Evolutionary conservation across 2,797 vertebrate genomes (phyloP).

Genomic region (Halcyon badia): DNA sequence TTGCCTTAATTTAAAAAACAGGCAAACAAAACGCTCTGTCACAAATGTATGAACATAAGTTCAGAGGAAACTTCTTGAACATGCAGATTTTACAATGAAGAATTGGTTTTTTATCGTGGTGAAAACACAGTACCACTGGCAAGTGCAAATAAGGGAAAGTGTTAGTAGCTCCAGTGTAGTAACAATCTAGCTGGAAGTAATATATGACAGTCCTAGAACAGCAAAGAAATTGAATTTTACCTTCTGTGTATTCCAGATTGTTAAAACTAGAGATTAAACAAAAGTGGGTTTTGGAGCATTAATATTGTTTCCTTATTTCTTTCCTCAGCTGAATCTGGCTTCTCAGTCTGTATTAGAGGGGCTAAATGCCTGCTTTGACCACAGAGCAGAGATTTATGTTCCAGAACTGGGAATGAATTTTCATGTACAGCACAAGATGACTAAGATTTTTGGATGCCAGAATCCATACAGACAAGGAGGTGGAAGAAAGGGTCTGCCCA

Average conservation of each 20-base stretch:
- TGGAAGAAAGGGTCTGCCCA: constrained; percentile 94
- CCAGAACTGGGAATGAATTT: constrained; percentile 95
- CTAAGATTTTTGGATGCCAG: constrained; percentile 97
- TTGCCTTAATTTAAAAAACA: not conserved
- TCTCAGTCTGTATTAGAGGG: constrained; percentile 98
- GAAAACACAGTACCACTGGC: not conserved
- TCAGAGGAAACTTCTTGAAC: not conserved
- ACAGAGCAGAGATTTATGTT: constrained; percentile 94
- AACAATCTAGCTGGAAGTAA: not conserved
- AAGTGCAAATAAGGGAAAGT: not conserved
- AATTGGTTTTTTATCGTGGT: not conserved
- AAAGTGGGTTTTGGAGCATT: not conserved
- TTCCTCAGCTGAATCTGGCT: constrained; percentile 90
- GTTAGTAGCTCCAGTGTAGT: not conserved
- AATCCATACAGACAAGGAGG: constrained; percentile 97
- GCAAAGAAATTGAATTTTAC: not conserved
- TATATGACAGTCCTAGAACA: not conserved
- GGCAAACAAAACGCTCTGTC: not conserved
- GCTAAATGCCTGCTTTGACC: constrained; percentile 97
- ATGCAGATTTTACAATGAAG: not conserved
- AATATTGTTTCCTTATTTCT: not conserved
- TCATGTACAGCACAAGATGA: constrained; percentile 92
- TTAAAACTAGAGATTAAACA: not conserved
- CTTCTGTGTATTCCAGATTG: not conserved
- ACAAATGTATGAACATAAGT: not conserved